Percentiles rank a stretch among this genome's conserved stretches.
Conservation (phyloP, 2,797 vertebrate species). For the Distichodus sexfasciatus region DNA sequence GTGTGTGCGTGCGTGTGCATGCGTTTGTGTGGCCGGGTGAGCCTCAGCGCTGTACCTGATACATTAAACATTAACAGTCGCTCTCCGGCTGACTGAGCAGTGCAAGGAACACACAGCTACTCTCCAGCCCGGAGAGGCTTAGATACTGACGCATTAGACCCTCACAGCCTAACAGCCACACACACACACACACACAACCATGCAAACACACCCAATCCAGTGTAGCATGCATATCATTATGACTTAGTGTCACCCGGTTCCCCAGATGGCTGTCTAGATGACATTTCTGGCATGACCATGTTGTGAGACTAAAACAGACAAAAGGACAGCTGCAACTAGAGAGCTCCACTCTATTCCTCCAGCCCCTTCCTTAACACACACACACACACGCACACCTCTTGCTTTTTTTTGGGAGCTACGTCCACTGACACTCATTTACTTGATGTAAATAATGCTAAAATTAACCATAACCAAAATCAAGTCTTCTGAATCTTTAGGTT, state of each 20-base stretch:
- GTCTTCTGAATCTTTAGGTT: too few relatives aligned
- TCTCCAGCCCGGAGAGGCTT: too few relatives aligned
- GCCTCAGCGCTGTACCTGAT: conserved; percentile 12
- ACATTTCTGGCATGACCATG: background rate
- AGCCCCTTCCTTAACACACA: too few relatives aligned
- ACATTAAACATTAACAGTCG: conserved; percentile 43
- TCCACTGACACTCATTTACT: too few relatives aligned
- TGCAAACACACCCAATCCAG: background rate
- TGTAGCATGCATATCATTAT: background rate
- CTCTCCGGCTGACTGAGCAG: conserved; percentile 17
- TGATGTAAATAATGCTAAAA: too few relatives aligned
- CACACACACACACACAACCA: background rate
- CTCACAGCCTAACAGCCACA: background rate
- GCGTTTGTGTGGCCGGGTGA: background rate
- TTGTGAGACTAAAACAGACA: background rate
- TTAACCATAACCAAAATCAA: too few relatives aligned
- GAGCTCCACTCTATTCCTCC: background rate
- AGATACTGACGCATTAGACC: too few relatives aligned
- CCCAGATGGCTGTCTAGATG: background rate
- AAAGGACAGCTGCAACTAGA: background rate
- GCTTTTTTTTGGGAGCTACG: too few relatives aligned
- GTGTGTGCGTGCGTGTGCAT: conserved; percentile 1
- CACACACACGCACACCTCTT: too few relatives aligned
- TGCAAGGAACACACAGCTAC: background rate
- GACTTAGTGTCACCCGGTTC: background rate